phyloP scores from a whole-genome alignment of 2,888 invertebrate genomes.

The Mimumesa dahlbomi region DNA sequence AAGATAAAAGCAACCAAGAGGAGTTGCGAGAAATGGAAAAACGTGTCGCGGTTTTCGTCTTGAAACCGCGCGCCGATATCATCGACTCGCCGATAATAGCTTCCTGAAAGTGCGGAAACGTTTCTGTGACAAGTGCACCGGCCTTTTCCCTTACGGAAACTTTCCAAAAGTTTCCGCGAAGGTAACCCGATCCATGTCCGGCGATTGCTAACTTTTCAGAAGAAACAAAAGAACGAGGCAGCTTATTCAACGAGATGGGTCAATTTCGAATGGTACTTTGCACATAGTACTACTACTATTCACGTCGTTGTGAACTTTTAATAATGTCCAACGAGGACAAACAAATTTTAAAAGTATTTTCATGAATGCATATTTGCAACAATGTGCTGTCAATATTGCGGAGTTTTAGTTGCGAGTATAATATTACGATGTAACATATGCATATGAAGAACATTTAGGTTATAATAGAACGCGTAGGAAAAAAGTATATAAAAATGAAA shows the following conservation, averaged over 20 bases:
- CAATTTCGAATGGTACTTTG: no score
- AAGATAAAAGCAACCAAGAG: conserved; percentile 1
- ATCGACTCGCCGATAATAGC: conserved; percentile 57
- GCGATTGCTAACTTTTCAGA: conserved; percentile 52
- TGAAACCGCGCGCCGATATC: conserved; percentile 19
- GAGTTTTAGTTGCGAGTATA: no score
- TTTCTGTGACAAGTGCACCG: conserved; percentile 56
- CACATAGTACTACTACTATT: conserved; percentile 19
- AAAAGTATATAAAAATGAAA: no score
- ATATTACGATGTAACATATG: no score
- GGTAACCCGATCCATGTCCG: conserved; percentile 54
- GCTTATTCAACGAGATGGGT: conserved; percentile 12
- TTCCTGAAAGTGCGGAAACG: conserved; percentile 65
- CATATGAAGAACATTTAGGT: no score
- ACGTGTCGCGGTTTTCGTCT: conserved; percentile 38
- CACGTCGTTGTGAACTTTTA: no score
- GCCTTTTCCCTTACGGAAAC: conserved; percentile 33
- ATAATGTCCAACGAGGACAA: no score
- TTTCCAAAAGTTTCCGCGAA: conserved; percentile 43
- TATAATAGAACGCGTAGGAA: no score
- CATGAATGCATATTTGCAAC: no score
- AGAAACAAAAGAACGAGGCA: conserved; percentile 36
- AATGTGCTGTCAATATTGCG: no score
- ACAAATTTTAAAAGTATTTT: no score
- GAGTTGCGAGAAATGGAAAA: conserved; percentile 11